A percentile compares a stretch with the other conserved stretches of the same genome.
Conservation (phyloP, 2,113 vertebrate species). For the Xenopus tropicalis region UCB_Xtro_10.0 CM004450.2:57291501-57292000, state of each 20-base stretch:
- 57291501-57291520: conserved; percentile 8
- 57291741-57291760: not conserved
- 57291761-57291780: too few relatives aligned
- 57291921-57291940: too few relatives aligned
- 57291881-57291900: too few relatives aligned
- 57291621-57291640: not conserved
- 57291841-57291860: too few relatives aligned
- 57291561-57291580: conserved; percentile 6
- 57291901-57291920: too few relatives aligned
- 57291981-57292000: too few relatives aligned
- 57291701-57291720: not conserved
- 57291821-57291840: too few relatives aligned
- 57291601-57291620: not conserved
- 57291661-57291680: not conserved
- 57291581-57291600: not conserved
- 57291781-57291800: too few relatives aligned
- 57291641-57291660: not conserved
- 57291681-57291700: not conserved
- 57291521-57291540: conserved; percentile 11
- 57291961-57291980: too few relatives aligned
- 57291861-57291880: too few relatives aligned
- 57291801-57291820: too few relatives aligned
- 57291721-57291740: not conserved
- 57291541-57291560: conserved; percentile 14
- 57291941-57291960: too few relatives aligned